Evolutionary conservation across 2,797 vertebrate genomes (phyloP), one percentile per base, ranked within the genome.

Genomic region (Spinus pinus): DNA sequence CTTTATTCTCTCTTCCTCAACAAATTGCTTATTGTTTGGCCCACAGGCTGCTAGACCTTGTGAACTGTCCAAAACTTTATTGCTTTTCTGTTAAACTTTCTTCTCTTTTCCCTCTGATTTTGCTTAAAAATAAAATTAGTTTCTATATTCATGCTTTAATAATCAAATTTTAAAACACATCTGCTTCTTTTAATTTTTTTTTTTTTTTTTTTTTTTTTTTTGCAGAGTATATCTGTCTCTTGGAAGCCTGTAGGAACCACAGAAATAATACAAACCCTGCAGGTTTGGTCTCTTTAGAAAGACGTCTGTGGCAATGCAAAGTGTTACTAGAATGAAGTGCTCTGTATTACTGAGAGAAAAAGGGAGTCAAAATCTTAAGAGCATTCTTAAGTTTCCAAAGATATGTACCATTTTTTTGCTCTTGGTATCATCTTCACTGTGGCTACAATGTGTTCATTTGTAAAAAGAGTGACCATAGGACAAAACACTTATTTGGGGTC

Each of bases 1-100:
- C 90, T 94, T 97, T 96, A 93, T 96, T 95, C 88, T 86, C 81
- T 90, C 74, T 72, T 96, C 77, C 73, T 96, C 91, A 93, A 96
- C 88, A 97, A 96, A 94, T 95, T 95, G 69, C 79, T 92, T 74
- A 86, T 93, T 96, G 87, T 97, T 96, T 93, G 71, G 81, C 72
- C 90, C 85, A 93, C 66, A 88, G 80, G 88, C 93, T 94, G 88
- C 72, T 81, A 78, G 78, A 92, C 84, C 88, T 95, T 89, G 64
- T 93, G 93, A 94, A 93, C 84, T 96, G 79, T 84, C 95, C 90
- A 82, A 75, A 95, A 88, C 47, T 49, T 93, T 50, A 66, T 58
- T 83, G 35, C 51, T 92, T 93, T 93, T 83, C 60, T 81, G 15
- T 42, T 50, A 77, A 93, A 86, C 3, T 85, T 81, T 35, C 30